Evolutionary conservation across 2,888 invertebrate genomes (phyloP).

Genomic region (Stenichneumon culpator): DNA sequence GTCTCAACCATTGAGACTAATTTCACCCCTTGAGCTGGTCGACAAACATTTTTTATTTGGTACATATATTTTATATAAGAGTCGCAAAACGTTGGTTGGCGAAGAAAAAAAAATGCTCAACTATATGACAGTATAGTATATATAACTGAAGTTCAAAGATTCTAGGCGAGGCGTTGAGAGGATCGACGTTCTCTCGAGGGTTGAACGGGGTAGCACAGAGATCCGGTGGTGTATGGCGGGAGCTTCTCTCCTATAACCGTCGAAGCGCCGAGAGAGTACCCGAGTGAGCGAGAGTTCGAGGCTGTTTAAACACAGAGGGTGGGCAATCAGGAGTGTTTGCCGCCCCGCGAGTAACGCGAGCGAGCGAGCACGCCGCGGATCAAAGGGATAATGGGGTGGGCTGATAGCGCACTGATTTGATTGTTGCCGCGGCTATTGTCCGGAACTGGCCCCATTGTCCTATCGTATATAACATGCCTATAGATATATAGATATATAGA

Average conservation of each 20-base stretch:
- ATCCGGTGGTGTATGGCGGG: neutral
- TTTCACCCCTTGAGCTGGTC: no score
- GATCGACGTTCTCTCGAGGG: constrained; percentile 21
- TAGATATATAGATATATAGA: constrained; percentile 12
- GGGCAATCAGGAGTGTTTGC: constrained; percentile 85
- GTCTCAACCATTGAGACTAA: no score
- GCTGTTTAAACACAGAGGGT: constrained; percentile 83
- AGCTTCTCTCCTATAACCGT: constrained; percentile 8
- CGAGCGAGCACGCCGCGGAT: constrained; percentile 75
- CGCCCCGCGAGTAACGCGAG: constrained; percentile 78
- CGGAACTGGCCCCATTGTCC: constrained; percentile 80
- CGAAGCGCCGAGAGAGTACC: constrained; percentile 43
- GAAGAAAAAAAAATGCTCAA: neutral
- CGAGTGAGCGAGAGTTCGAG: constrained; percentile 72
- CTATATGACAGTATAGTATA: neutral
- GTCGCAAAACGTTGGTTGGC: no score
- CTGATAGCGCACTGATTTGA: constrained; percentile 84
- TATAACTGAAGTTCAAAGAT: constrained; percentile 16
- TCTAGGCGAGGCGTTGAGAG: constrained; percentile 1
- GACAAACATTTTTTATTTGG: no score
- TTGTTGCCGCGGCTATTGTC: constrained; percentile 84
- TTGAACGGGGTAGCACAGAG: constrained; percentile 21
- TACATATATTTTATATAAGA: no score
- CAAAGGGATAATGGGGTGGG: constrained; percentile 78
- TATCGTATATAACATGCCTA: constrained; percentile 33